Evolutionary conservation across 2,797 vertebrate genomes (phyloP).

Genomic region (Sus cebifrons): DNA sequence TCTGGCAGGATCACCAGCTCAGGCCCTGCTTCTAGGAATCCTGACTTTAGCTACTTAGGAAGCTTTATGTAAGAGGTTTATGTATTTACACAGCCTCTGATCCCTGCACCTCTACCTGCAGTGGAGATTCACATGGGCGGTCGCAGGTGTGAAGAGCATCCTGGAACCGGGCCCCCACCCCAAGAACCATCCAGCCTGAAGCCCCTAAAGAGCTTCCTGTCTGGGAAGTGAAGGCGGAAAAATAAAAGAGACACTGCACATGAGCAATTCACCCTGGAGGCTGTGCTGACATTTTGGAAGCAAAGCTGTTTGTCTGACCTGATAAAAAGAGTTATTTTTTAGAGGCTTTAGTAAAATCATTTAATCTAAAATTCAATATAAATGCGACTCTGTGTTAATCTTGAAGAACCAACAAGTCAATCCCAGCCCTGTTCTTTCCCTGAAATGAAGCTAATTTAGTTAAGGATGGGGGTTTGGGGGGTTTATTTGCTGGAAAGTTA

Average conservation of each 20-base stretch:
- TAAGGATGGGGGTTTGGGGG: not conserved
- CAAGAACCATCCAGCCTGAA: not conserved
- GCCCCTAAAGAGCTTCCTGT: not conserved
- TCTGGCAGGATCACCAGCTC: not conserved
- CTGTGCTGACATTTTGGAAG: not conserved
- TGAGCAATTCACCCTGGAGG: not conserved
- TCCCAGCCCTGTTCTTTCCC: conserved; percentile 32
- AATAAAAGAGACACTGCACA: no score
- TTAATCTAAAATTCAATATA: conserved; percentile 77
- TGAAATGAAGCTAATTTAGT: conserved; percentile 68
- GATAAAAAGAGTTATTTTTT: conserved; percentile 47
- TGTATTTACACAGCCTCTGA: not conserved
- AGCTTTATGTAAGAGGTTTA: not conserved
- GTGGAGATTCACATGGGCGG: not conserved
- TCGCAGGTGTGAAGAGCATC: not conserved
- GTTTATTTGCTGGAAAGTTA: conserved; percentile 36
- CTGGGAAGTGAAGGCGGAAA: not conserved
- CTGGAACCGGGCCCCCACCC: not conserved
- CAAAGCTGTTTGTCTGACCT: conserved; percentile 60
- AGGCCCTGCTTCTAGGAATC: not conserved
- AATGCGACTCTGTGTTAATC: conserved; percentile 69
- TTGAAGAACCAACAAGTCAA: conserved; percentile 62
- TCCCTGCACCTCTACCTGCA: not conserved
- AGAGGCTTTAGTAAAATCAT: conserved; percentile 74
- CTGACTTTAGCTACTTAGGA: not conserved